Percentiles rank a stretch among this genome's conserved stretches.
Conservation (phyloP, 2,888 invertebrate genomes). For the Schrankia costaestrigalis region DNA sequence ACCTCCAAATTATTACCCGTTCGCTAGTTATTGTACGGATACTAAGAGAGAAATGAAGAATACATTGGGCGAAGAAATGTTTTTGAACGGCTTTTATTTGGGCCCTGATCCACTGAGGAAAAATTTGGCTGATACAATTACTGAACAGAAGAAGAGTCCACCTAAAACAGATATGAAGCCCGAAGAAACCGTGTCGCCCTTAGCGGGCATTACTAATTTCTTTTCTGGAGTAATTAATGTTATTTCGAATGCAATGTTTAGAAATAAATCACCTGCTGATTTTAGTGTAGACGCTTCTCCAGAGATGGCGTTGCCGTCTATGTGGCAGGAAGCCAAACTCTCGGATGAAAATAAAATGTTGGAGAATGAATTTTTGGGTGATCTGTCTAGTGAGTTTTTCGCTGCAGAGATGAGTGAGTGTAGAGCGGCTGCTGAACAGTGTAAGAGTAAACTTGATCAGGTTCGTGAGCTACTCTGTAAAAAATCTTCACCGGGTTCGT, state of each 20-base stretch:
- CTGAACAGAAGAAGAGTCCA: constrained; percentile 17
- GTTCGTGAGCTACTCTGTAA: constrained; percentile 47
- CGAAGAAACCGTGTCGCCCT: constrained; percentile 30
- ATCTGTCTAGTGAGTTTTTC: constrained; percentile 32
- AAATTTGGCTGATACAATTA: constrained; percentile 64
- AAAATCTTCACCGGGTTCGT: constrained; percentile 34
- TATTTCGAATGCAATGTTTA: constrained; percentile 56
- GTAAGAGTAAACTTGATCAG: constrained; percentile 59
- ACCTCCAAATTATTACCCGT: constrained; percentile 48
- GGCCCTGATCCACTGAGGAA: constrained; percentile 64
- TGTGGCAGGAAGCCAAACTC: constrained; percentile 58
- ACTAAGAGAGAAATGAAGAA: constrained; percentile 49
- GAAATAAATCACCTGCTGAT: constrained; percentile 46
- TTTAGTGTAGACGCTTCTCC: constrained; percentile 46
- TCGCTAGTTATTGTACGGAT: constrained; percentile 57
- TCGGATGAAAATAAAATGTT: constrained; percentile 60
- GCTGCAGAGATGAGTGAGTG: constrained; percentile 53
- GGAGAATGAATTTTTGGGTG: constrained; percentile 32
- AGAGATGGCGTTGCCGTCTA: constrained; percentile 44
- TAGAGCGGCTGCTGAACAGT: constrained; percentile 48
- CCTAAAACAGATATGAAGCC: constrained; percentile 7
- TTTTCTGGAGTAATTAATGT: constrained; percentile 61
- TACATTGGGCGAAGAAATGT: constrained; percentile 46
- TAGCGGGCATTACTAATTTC: constrained; percentile 56
- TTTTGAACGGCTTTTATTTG: constrained; percentile 53